Evolutionary conservation across 2,888 invertebrate genomes (phyloP), one percentile per base, ranked within the genome.

Genomic region (Volucella inflata): DNA sequence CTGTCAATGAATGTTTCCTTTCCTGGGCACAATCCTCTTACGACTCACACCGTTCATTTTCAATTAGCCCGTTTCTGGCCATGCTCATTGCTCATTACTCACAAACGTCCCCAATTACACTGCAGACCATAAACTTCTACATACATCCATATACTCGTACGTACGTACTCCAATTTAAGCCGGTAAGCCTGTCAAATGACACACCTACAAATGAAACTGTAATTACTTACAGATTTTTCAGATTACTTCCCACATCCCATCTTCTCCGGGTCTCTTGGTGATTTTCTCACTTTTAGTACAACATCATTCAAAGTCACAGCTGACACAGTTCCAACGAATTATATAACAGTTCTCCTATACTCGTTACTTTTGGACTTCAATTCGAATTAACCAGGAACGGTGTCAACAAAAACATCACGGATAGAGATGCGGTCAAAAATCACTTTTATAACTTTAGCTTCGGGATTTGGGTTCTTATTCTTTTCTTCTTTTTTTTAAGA

Each of bases 291-390:
- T 53, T 50, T 38, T 42, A 14, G 14, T 53, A 4, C 14, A 59
- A 8, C 51, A 68, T 59, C 51, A 51, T 71, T 42, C 30, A 55
- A 40, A 21, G 46, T 14, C 55, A 55, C 60, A 48, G 59, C 44
- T 78, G 70, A 64, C 78, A 78, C 78, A 78, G 55, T 64, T 78
- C 57, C 10, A 21, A 42, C 12, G 46, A 36, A 53, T 77, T 46
- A 11, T 53, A 38, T 42, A 67, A 75, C 65, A 65, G 74, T 75
- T 65, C 12, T 38, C 36, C 21, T 10, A 46, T 42, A 51, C 1
- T n/a, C 42, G 21, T 60, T 16, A 12, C 38, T n/a, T 44, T n/a
- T 14, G 21, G 14, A 44, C 36, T 21, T 48, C 42, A 50, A 9
- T 48, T 40, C 14, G 38, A 51, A 1, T 50, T 17, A 17, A 51